Evolutionary conservation across 2,797 vertebrate genomes (phyloP).

Genomic region (Catharus ustulatus): DNA sequence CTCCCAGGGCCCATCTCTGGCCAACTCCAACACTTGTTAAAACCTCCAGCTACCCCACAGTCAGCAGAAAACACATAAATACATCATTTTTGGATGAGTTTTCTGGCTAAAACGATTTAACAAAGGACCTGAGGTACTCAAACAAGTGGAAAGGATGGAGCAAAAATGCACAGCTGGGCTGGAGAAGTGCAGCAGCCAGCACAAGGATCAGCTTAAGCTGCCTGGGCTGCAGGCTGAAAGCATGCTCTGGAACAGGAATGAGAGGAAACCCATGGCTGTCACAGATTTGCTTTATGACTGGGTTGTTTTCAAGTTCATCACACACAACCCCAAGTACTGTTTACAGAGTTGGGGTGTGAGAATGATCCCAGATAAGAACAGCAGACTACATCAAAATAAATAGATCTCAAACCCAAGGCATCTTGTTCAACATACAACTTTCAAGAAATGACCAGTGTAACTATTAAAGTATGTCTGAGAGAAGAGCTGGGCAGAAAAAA

Average conservation of each 20-base stretch:
- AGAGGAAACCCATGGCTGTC: background rate
- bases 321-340: background rate
- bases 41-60: background rate
- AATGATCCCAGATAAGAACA: background rate
- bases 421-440: background rate
- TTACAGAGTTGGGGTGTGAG: background rate
- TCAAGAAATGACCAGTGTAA: background rate
- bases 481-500: background rate
- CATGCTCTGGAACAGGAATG: background rate
- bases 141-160: background rate
- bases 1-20: background rate
- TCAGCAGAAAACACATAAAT: constrained; percentile 6
- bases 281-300: background rate
- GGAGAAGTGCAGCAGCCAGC: background rate
- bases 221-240: background rate
- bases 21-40: background rate
- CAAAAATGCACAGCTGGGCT: constrained; percentile 23
- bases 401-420: background rate
- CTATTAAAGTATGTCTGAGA: background rate
- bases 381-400: background rate
- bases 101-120: background rate
- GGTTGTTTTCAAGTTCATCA: background rate
- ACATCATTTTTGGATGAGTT: background rate
- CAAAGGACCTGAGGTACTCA: background rate
- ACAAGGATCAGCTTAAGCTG: background rate